Conservation (phyloP, 2,797 vertebrate genomes). For the Delichon dasypus region DNA sequence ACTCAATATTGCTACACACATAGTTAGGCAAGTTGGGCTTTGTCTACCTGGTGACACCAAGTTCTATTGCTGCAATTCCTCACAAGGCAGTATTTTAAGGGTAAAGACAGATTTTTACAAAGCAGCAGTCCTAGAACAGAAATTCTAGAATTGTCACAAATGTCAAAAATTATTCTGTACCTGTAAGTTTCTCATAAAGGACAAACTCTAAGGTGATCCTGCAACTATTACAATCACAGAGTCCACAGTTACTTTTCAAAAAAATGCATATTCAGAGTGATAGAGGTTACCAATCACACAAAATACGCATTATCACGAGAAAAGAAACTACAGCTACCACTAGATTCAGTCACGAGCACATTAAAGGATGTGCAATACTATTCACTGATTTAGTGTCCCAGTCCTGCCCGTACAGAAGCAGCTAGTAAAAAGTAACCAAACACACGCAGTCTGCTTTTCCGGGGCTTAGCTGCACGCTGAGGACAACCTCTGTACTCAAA, state of each 20-base stretch:
- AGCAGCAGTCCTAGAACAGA: not conserved
- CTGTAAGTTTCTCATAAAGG: not conserved
- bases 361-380: not conserved
- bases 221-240: not conserved
- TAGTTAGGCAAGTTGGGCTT: not conserved
- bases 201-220: not conserved
- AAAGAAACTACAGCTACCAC: not conserved
- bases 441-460: not conserved
- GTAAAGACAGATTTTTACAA: not conserved
- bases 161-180: not conserved
- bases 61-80: not conserved
- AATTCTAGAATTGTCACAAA: not conserved
- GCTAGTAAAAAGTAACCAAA: not conserved
- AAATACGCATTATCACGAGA: rapidly evolving
- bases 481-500: not conserved
- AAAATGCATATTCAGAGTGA: not conserved
- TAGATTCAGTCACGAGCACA: not conserved
- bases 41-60: not conserved
- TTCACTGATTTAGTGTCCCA: not conserved
- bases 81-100: not conserved
- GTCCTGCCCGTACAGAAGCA: not conserved
- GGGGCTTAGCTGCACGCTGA: not conserved
- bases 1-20: not conserved
- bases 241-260: not conserved
- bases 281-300: rapidly evolving